Base-by-base conservation (phyloP, 2,797 vertebrate genomes). In the Steatocranus sp. region DNA sequence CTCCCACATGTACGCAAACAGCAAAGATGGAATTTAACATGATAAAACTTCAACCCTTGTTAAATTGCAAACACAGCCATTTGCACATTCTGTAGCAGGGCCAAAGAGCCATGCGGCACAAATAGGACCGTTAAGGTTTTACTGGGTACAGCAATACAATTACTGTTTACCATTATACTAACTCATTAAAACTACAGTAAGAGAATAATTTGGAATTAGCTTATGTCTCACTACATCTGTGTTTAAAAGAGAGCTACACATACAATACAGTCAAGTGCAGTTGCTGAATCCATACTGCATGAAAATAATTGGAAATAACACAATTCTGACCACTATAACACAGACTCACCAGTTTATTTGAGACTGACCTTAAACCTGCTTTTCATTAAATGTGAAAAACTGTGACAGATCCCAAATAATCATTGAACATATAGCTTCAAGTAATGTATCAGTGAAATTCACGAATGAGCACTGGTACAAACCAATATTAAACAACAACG, bases 31-130 rank as follows among this genome's bases (percentile, higher is more conserved):
- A 73, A 93, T 94, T 94, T 87, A 88, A 94, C 50, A 38, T 89
- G 90, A 95, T 93, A 87, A 91, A 94, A 91, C 89, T 87, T 95
- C 92, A 86, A 76, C 83, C 83, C 75, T 78, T 82, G 95, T 95
- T 93, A 95, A 83, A 61, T 61, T 61, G 32, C 56, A 36, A 61
- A 78, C 79, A 86, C 83, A 88, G 81, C 61, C 41, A 50, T 90
- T 84, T 92, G 83, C 86, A 86, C 12, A 5, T 89, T 41, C n/a
- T 75, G 80, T 58, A 66, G 81, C 80, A 49, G 82, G 76, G 61
- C 82, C 68, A 77, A 46, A 84, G 81, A 84, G 83, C 76, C 68
- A 34, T 34, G 73, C 46, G 53, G 76, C 34, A 83, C 61, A 82
- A 87, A 91, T 23, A 84, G n/a, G 34, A 58, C 79, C 27, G 50